A percentile compares a stretch with the other conserved stretches of the same genome.
Evolutionary conservation across 2,113 vertebrate species (phyloP).

Genomic region (Ameiurus melas): DNA sequence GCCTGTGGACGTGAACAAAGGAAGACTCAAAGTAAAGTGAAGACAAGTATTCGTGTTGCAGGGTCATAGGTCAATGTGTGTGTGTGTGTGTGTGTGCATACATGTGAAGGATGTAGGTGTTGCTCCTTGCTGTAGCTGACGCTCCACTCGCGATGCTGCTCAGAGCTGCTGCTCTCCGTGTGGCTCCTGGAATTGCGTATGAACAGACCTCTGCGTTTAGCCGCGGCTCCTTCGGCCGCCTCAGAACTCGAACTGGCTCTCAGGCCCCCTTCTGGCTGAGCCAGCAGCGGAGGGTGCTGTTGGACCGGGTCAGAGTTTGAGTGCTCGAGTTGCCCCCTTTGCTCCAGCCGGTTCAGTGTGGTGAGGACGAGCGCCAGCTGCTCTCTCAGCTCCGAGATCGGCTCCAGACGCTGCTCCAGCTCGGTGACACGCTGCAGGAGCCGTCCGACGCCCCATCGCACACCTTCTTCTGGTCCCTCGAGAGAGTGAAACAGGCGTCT

Average conservation of each 20-base stretch:
- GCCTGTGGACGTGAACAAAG: background rate
- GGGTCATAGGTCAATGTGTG: background rate
- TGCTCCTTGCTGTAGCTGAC: slow-evolving; percentile 53
- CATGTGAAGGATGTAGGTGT: slow-evolving; percentile 40
- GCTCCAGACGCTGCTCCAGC: slow-evolving; percentile 92
- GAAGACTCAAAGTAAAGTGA: background rate
- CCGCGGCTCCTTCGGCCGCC: slow-evolving; percentile 16
- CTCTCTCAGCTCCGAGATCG: slow-evolving; percentile 86
- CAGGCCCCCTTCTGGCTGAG: slow-evolving; percentile 20
- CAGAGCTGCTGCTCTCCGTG: slow-evolving; percentile 45
- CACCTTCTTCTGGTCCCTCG: slow-evolving; percentile 79
- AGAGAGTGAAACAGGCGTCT: slow-evolving; percentile 78
- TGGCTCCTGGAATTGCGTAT: slow-evolving; percentile 38
- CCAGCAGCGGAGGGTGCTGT: slow-evolving; percentile 1
- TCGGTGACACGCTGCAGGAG: slow-evolving; percentile 90
- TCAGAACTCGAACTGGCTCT: slow-evolving; percentile 17
- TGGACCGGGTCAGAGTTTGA: slow-evolving; percentile 17
- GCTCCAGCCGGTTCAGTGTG: slow-evolving; percentile 87
- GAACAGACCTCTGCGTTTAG: slow-evolving; percentile 48
- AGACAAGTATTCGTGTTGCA: background rate
- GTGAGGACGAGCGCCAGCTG: slow-evolving; percentile 92
- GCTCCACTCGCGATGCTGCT: slow-evolving; percentile 44
- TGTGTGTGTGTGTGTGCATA: slow-evolving; percentile 12
- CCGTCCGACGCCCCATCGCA: slow-evolving; percentile 89
- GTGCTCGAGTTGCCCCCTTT: slow-evolving; percentile 63